Base-by-base conservation (phyloP, 2,888 invertebrate species). In the Chymomyza caudatula region DNA sequence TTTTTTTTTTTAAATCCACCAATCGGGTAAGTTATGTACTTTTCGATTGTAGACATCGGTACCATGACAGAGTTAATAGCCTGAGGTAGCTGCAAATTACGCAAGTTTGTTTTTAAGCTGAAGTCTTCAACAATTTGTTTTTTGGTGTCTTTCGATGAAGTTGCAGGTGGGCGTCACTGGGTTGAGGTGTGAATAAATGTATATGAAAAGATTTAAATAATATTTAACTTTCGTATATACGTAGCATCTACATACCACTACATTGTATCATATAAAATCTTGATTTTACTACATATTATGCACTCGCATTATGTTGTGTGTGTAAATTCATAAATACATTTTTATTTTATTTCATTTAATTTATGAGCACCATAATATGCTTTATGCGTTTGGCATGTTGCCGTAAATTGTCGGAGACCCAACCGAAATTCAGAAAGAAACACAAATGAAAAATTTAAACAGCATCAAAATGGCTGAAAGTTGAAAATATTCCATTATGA, bases 401-500 rank as follows among this genome's bases (percentile, higher is more conserved):
- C 85, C 86, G 86, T 81, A 86, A 81, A 81, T 81, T 81, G 85
- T 69, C 86, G 85, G 85, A 80, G 80, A 85, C 86, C 13, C 44
- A 85, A 76, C 86, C 80, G 51, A 69, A 65, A 63, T 74, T 63
- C 44, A 69, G 43, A 76, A 11, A 52, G 52, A 69, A 43, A 73
- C 69, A 81, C 85, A 84, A 84, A 84, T 84, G 81, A 63, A 60
- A 78, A 66, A 81, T 72, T 66, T 65, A 71, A 80, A 72, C 70
- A 72, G 55, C 59, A 60, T 37, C 11, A 8, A 66, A 63, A 72
- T 76, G 65, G 69, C 60, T 52, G 60, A 49, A 78, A 78, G 81
- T 3, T 3, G 5, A 37, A 37, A 37, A 37, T 37, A 37, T 37
- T 37, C 29, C 29, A 37, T 37, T 37, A 25, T 25, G 6, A 25